phyloP scores from a whole-genome alignment of 2,888 invertebrate genomes.

The Chrysolina americana region DNA sequence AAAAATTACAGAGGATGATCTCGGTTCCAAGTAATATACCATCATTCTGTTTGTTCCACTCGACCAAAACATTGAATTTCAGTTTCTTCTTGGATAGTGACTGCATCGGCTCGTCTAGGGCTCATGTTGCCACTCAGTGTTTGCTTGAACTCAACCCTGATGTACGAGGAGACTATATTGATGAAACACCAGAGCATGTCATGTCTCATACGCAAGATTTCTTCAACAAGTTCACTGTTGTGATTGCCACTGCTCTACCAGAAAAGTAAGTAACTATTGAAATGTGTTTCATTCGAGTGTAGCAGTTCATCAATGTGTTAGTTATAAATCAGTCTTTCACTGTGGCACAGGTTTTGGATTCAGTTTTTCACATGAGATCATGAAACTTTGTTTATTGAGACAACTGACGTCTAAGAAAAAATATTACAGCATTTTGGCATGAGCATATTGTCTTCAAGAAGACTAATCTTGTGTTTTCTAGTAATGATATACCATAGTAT shows the following conservation, averaged over 20 bases:
- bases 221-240: conserved; percentile 89
- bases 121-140: conserved; percentile 85
- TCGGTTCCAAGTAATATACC: conserved; percentile 86
- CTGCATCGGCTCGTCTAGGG: conserved; percentile 87
- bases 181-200: conserved; percentile 89
- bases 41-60: conserved; percentile 5
- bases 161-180: conserved; percentile 93
- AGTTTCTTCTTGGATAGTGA: conserved; percentile 93
- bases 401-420: no score
- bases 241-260: conserved; percentile 84
- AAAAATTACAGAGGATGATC: conserved; percentile 90
- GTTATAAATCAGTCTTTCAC: no score
- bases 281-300: no score
- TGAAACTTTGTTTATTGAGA: no score
- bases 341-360: no score
- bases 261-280: conserved; percentile 74
- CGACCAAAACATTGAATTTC: conserved; percentile 48
- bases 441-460: no score
- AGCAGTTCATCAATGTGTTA: no score
- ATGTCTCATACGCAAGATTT: conserved; percentile 89
- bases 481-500: no score
- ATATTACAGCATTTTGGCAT: no score
- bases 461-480: no score
- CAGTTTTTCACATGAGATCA: no score
- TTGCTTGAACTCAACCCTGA: conserved; percentile 93